A percentile compares a stretch with the other conserved stretches of the same genome.
Evolutionary conservation across 92 coral and sea anemone species (phyloP).

Genomic region (Pocillopora meandrina): DNA sequence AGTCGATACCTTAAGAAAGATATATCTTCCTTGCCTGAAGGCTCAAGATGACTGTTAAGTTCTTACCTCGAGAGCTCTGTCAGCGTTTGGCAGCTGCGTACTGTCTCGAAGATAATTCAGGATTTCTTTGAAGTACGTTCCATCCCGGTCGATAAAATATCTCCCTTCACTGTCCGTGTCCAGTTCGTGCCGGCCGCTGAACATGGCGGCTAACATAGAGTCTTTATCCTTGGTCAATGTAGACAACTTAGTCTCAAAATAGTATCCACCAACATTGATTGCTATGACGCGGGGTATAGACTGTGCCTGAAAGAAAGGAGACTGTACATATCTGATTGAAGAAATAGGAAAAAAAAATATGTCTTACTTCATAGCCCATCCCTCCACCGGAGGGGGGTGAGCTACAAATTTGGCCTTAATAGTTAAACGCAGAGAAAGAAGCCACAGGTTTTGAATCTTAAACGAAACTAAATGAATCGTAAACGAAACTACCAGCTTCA

Average conservation of each 20-base stretch:
- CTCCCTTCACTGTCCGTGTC: conserved; percentile 89
- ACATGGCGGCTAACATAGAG: conserved; percentile 94
- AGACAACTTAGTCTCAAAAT: conserved; percentile 79
- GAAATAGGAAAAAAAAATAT: no score
- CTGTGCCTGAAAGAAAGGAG: conserved; percentile 13
- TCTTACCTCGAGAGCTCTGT: conserved; percentile 76
- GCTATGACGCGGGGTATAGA: conserved; percentile 77
- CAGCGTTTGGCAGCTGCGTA: conserved; percentile 70
- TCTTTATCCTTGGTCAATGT: conserved; percentile 82
- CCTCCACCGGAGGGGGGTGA: no score
- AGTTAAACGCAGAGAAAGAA: no score
- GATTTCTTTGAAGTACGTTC: conserved; percentile 74
- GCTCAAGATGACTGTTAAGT: neutral
- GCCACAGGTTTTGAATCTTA: no score
- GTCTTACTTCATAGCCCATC: no score
- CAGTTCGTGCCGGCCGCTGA: conserved; percentile 84
- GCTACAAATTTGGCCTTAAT: no score
- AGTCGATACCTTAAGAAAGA: no score
- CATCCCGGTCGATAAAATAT: conserved; percentile 94
- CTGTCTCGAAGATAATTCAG: conserved; percentile 84
- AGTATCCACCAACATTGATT: conserved; percentile 88
- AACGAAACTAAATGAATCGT: no score
- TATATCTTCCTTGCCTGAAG: no score
- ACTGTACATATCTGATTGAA: neutral
- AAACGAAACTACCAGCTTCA: no score